Conservation (phyloP, 2,113 vertebrate species). For the Eonycteris spelaea region DNA sequence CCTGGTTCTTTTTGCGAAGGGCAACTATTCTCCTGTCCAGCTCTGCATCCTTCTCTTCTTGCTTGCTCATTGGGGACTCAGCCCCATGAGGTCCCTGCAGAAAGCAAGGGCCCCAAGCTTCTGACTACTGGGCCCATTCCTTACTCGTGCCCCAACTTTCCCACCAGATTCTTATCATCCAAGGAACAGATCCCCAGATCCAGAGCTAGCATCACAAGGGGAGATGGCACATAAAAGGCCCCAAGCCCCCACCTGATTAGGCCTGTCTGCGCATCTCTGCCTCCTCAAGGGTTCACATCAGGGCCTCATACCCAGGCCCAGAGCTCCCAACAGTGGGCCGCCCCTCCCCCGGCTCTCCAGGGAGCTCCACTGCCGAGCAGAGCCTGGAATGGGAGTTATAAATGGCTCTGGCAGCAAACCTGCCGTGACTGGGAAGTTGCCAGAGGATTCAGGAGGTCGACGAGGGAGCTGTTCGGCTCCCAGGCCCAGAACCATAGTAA, state of each 20-base stretch:
- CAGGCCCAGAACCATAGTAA: slow-evolving; percentile 34
- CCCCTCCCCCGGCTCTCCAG: slow-evolving; percentile 63
- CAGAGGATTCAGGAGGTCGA: slow-evolving; percentile 61
- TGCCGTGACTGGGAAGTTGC: slow-evolving; percentile 77
- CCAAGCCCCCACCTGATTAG: not conserved
- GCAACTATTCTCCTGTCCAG: slow-evolving; percentile 95
- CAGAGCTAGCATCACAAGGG: not conserved
- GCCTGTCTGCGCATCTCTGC: not conserved
- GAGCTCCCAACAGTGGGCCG: not conserved
- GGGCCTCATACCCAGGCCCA: not conserved
- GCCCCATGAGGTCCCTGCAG: slow-evolving; percentile 83
- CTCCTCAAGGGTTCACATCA: not conserved
- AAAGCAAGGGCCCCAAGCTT: not conserved
- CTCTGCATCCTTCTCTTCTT: slow-evolving; percentile 92
- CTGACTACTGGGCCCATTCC: not conserved
- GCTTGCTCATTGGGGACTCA: slow-evolving; percentile 86
- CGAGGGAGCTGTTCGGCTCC: slow-evolving; percentile 31
- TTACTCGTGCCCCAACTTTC: not conserved
- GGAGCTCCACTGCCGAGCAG: slow-evolving; percentile 34
- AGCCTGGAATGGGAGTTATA: slow-evolving; percentile 77
- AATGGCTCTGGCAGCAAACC: slow-evolving; percentile 82
- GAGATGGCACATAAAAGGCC: not conserved
- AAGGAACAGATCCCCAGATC: not conserved
- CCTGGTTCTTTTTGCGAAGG: slow-evolving; percentile 95
- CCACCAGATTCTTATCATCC: not conserved